Evolutionary conservation across 2,113 vertebrate genomes (phyloP).

Genomic region (Syrmaticus mikado): DNA sequence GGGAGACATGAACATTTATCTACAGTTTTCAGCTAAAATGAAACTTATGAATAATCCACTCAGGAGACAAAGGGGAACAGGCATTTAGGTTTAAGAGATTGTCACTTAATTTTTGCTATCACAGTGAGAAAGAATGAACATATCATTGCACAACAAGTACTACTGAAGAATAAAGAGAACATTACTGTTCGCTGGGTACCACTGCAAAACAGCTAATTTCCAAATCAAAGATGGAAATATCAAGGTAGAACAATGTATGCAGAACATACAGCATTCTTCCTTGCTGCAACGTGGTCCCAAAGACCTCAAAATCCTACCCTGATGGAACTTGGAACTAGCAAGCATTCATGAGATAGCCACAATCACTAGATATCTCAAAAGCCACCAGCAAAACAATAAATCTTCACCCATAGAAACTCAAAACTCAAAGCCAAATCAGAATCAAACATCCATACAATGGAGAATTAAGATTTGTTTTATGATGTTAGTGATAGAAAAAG

Average conservation of each 20-base stretch:
- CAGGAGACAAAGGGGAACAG: neutral
- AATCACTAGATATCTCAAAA: neutral
- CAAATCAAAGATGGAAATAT: neutral
- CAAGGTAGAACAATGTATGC: neutral
- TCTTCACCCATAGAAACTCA: neutral
- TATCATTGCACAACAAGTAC: neutral
- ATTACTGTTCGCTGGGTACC: neutral
- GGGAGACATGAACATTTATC: neutral
- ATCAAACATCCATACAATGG: neutral
- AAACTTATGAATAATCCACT: conserved; percentile 7
- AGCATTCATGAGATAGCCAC: neutral
- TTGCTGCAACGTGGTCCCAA: neutral
- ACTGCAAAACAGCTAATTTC: neutral
- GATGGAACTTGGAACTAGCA: neutral
- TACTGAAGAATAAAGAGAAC: neutral
- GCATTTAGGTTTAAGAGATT: neutral
- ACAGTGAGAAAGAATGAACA: neutral
- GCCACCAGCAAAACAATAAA: neutral
- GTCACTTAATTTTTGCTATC: neutral
- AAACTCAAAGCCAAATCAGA: neutral
- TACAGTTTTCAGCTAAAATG: neutral
- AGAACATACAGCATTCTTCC: neutral
- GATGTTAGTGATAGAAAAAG: neutral
- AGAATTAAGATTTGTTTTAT: neutral
- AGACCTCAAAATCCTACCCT: neutral